Evolutionary conservation across 92 coral and sea anemone genomes (phyloP).

Genomic region (Micromussa lordhowensis): DNA sequence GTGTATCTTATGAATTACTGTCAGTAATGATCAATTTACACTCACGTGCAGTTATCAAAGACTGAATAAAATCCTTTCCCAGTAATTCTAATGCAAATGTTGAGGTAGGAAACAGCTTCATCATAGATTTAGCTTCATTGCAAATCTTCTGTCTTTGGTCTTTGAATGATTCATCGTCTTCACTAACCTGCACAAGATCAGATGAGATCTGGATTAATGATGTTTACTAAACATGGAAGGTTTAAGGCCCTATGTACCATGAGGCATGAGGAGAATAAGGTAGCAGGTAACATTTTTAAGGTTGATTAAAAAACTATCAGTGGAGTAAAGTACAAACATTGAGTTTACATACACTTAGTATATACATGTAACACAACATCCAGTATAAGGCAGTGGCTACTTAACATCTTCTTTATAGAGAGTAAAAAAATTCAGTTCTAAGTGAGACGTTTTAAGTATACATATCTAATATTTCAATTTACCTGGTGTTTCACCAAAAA

Average conservation of each 20-base stretch:
- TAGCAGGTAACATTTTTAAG: no score
- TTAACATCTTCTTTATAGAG: no score
- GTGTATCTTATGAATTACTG: background rate
- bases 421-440: no score
- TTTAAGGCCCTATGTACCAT: no score
- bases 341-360: no score
- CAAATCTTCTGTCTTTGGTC: constrained; percentile 33
- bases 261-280: no score
- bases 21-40: background rate
- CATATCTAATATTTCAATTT: background rate
- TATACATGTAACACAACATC: no score
- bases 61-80: constrained; percentile 61
- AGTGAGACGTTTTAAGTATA: no score
- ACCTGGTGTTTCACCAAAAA: constrained; percentile 72
- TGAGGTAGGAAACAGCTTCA: constrained; percentile 50
- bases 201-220: background rate
- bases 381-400: no score
- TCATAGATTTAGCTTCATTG: constrained; percentile 76
- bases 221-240: no score
- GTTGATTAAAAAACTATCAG: no score
- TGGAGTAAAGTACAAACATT: no score
- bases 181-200: constrained; percentile 36
- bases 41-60: constrained; percentile 42
- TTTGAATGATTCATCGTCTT: constrained; percentile 14
- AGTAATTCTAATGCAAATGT: constrained; percentile 76